Conservation (phyloP, 2,797 vertebrate genomes). For the Psittacula echo region DNA sequence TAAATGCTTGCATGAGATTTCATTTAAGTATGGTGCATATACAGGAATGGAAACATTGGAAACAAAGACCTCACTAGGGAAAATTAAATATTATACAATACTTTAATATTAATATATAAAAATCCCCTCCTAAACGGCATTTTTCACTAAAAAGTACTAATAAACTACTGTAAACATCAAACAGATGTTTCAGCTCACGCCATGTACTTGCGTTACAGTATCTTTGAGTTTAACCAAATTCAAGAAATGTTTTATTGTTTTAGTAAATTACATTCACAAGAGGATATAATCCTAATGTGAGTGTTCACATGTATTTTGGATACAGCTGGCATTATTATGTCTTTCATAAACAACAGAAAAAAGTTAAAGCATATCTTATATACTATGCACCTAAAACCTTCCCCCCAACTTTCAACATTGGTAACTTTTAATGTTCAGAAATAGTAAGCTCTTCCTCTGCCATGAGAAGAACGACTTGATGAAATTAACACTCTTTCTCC, state of each 20-base stretch:
- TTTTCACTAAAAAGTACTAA: not conserved
- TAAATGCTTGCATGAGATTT: not conserved
- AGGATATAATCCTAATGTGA: not conserved
- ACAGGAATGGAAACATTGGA: not conserved
- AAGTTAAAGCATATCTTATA: fast-evolving
- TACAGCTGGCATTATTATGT: not conserved
- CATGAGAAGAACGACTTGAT: not conserved
- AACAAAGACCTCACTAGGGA: not conserved
- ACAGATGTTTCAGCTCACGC: not conserved
- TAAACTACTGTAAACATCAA: not conserved
- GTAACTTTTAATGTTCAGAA: not conserved
- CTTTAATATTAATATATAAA: not conserved
- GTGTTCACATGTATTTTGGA: not conserved
- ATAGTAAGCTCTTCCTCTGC: not conserved
- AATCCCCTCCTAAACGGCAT: not conserved
- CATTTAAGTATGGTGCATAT: not conserved
- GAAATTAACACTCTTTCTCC: not conserved
- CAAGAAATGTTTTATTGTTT: not conserved
- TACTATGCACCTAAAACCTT: not conserved
- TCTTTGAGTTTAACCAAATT: not conserved
- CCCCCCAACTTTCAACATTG: not conserved
- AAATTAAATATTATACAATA: not conserved
- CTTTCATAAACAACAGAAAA: not conserved
- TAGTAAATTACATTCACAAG: not conserved
- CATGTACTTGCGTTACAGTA: not conserved